A percentile compares a stretch with the other conserved stretches of the same genome.
These are phyloP conservation scores for Lasioglossum morio DNA, from an alignment of 2,888 invertebrate genomes.

Conservation along the genomic window DNA sequence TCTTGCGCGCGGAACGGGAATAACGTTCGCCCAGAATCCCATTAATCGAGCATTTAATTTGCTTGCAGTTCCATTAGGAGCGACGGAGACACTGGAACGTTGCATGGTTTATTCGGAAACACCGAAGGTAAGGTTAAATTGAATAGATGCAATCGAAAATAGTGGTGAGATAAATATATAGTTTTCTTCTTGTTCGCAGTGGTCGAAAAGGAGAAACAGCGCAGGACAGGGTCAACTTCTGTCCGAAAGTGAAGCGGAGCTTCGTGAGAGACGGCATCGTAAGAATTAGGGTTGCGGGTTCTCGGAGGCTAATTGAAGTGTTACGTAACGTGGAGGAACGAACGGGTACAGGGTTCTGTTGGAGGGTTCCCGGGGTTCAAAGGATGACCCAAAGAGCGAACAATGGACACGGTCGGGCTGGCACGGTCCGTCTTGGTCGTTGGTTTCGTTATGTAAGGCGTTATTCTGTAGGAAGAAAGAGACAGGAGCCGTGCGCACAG, in stretches of 20 bases:
- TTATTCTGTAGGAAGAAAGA: conserved; percentile 13
- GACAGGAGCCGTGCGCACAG: background rate
- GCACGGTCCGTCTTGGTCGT: conserved; percentile 9
- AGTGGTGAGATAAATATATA: too few relatives aligned
- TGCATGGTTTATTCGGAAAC: background rate
- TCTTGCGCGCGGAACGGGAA: background rate
- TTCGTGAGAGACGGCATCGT: too few relatives aligned
- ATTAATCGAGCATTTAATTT: background rate
- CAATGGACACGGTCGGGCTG: conserved; percentile 25
- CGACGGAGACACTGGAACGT: background rate
- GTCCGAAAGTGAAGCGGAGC: too few relatives aligned
- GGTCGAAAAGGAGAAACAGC: background rate
- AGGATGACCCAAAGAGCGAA: conserved; percentile 19
- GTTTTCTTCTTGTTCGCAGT: background rate
- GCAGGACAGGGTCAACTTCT: background rate
- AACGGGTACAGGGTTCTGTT: background rate
- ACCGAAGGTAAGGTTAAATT: background rate
- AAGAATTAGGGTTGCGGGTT: background rate
- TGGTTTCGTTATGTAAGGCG: conserved; percentile 52
- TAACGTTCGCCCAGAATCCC: background rate
- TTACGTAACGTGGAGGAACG: conserved; percentile 22
- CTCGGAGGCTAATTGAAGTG: background rate
- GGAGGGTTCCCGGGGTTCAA: background rate
- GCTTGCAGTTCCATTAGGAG: too few relatives aligned
- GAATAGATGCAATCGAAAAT: too few relatives aligned